Conservation (phyloP, 2,888 invertebrate species). For the Merodon equestris region DNA sequence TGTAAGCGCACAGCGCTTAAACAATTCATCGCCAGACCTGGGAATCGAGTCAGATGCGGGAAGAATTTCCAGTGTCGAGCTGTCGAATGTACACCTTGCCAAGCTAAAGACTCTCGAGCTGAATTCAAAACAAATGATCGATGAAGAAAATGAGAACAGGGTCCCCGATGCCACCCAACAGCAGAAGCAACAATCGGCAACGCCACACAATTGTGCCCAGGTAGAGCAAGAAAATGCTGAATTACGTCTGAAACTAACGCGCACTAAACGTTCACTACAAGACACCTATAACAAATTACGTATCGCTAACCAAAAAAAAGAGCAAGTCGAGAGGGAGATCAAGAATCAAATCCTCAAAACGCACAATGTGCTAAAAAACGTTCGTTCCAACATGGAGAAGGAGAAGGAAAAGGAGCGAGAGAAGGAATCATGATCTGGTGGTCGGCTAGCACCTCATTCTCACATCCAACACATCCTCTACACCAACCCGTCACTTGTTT, state of each 20-base stretch:
- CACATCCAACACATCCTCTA: not conserved
- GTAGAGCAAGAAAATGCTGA: conserved; percentile 85
- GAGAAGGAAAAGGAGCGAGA: too few species aligned
- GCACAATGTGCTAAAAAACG: conserved; percentile 86
- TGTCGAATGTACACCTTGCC: conserved; percentile 75
- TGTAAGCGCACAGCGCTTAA: conserved; percentile 72
- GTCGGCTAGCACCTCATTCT: not conserved
- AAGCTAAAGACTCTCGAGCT: conserved; percentile 79
- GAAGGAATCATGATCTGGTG: conserved; percentile 71
- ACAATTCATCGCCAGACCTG: conserved; percentile 88
- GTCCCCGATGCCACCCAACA: not conserved
- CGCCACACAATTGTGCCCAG: conserved; percentile 78
- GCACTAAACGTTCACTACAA: conserved; percentile 87
- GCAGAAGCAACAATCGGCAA: not conserved
- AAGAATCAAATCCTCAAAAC: conserved; percentile 90
- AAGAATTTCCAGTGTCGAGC: conserved; percentile 81
- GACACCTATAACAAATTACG: conserved; percentile 88
- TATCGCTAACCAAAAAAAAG: conserved; percentile 88
- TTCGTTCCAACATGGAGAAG: conserved; percentile 85
- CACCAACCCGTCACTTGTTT: conserved; percentile 10
- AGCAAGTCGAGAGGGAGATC: conserved; percentile 90
- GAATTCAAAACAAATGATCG: conserved; percentile 69
- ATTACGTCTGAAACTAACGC: conserved; percentile 84
- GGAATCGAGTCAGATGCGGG: conserved; percentile 92
- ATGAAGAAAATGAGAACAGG: conserved; percentile 23